A percentile compares a stretch with the other conserved stretches of the same genome.
phyloP scores from a whole-genome alignment of 2,113 vertebrate species.

The Apodemus speciosus region DNA sequence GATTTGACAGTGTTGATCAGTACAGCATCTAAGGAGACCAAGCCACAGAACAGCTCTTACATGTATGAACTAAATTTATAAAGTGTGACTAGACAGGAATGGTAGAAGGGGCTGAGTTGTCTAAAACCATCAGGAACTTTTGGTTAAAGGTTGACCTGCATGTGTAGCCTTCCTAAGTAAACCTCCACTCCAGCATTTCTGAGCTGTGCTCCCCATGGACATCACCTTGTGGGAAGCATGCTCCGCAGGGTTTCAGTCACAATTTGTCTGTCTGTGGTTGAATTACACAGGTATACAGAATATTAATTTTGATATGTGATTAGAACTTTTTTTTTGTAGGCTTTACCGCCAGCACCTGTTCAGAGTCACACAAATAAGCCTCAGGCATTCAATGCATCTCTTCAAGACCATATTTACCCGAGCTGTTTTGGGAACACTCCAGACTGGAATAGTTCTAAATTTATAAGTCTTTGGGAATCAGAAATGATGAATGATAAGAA shows the following conservation, averaged over 20 bases:
- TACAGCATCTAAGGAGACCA: not conserved
- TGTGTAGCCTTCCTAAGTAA: not conserved
- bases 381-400: slow-evolving; percentile 94
- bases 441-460: slow-evolving; percentile 97
- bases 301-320: slow-evolving; percentile 76
- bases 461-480: slow-evolving; percentile 97
- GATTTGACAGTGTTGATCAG: not conserved
- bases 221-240: accelerated
- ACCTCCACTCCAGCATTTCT: not conserved
- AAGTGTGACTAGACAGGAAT: accelerated
- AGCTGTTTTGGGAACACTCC: slow-evolving; percentile 94
- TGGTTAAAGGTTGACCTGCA: not conserved
- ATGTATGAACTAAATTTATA: not conserved
- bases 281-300: slow-evolving; percentile 71
- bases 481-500: slow-evolving; percentile 96
- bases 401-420: slow-evolving; percentile 96
- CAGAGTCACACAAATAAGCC: slow-evolving; percentile 94
- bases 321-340: slow-evolving; percentile 86
- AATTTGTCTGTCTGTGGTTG: slow-evolving; percentile 63
- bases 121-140: not conserved
- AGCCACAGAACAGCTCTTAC: not conserved
- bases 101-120: not conserved
- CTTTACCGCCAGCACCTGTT: slow-evolving; percentile 91
- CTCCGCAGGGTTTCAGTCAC: not conserved
- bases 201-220: not conserved